Evolutionary conservation across 2,797 vertebrate genomes (phyloP).

Genomic region (Diplodus sargus): DNA sequence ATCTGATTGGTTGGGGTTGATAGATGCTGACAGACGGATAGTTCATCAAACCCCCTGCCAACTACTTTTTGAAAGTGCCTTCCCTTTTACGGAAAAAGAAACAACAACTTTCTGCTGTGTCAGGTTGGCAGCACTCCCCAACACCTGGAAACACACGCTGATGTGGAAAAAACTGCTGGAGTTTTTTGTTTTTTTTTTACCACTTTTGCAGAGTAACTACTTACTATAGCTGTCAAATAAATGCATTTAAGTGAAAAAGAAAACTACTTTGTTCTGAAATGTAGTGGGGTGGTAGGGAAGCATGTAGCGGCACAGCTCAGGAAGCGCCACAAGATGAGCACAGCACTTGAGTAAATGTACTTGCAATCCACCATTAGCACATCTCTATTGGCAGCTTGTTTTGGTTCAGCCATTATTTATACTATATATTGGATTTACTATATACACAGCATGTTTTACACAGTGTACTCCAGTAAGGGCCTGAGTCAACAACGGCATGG

Average conservation of each 20-base stretch:
- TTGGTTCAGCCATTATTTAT: not conserved
- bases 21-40: too few species aligned
- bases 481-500: not conserved
- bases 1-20: too few species aligned
- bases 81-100: too few species aligned
- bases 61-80: too few species aligned
- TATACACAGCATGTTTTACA: not conserved
- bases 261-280: too few species aligned
- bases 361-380: not conserved
- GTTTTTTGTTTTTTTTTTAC: too few species aligned
- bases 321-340: not conserved
- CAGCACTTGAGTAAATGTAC: not conserved
- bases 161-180: not conserved
- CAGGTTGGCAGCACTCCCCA: too few species aligned
- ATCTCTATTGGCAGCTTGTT: not conserved
- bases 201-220: not conserved
- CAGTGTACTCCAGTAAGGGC: not conserved
- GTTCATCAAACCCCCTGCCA: too few species aligned
- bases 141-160: not conserved
- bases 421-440: not conserved
- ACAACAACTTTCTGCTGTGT: too few species aligned
- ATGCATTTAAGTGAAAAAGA: not conserved
- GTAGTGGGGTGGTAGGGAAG: not conserved
- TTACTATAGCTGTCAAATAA: not conserved
- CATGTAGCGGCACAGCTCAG: not conserved